phyloP scores from a whole-genome alignment of 2,888 invertebrate genomes.

The Diloba caeruleocephala region DNA sequence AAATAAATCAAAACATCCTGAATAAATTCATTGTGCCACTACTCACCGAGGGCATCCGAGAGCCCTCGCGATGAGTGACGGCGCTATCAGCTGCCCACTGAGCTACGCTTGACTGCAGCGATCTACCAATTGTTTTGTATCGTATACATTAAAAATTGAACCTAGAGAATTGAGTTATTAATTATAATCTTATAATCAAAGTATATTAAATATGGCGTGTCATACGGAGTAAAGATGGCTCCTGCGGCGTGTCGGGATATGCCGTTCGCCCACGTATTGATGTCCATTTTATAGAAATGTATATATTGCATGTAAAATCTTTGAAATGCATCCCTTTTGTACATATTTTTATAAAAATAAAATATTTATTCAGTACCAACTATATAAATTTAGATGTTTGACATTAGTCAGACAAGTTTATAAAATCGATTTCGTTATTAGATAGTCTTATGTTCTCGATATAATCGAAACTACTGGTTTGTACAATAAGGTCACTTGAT shows the following conservation, averaged over 20 bases:
- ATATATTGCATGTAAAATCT: too few relatives aligned
- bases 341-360: too few relatives aligned
- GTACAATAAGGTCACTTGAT: slow-evolving; percentile 19
- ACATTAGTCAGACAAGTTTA: too few relatives aligned
- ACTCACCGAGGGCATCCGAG: neutral
- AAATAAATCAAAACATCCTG: neutral
- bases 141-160: neutral
- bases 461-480: slow-evolving; percentile 10
- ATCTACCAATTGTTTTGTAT: neutral
- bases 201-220: too few relatives aligned
- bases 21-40: neutral
- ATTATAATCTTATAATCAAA: too few relatives aligned
- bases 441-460: slow-evolving; percentile 4
- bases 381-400: neutral
- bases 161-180: neutral
- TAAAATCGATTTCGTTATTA: slow-evolving; percentile 1
- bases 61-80: neutral
- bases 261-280: too few relatives aligned
- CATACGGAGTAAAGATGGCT: too few relatives aligned
- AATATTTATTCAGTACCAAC: too few relatives aligned
- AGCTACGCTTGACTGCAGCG: neutral
- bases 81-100: neutral
- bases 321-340: too few relatives aligned
- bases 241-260: too few relatives aligned
- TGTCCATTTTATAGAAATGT: too few relatives aligned